Conservation (phyloP, 2,797 vertebrate species). For the Eulemur albifrons region DNA sequence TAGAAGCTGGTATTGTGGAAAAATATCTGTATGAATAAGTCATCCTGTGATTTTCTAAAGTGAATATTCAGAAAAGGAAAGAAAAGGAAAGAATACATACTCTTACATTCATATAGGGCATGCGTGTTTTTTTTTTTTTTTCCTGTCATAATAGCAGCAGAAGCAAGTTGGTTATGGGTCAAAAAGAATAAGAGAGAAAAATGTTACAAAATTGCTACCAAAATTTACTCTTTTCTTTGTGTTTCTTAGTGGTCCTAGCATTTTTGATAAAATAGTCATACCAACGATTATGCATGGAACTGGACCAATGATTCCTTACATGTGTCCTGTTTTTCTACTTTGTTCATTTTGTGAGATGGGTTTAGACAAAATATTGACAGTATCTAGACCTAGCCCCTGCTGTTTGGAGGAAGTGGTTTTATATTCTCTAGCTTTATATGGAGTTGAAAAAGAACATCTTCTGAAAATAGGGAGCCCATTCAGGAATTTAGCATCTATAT, state of each 20-base stretch:
- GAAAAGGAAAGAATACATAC: background rate
- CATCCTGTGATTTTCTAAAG: constrained; percentile 29
- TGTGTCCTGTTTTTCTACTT: background rate
- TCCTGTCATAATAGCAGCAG: background rate
- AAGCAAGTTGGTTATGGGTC: background rate
- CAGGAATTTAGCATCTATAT: background rate
- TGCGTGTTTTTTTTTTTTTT: background rate
- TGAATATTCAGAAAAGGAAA: background rate
- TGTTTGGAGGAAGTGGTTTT: constrained; percentile 13
- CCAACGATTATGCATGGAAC: background rate
- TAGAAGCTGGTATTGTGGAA: background rate
- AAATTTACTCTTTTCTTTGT: background rate
- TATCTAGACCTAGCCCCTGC: background rate
- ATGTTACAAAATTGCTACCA: constrained; percentile 6
- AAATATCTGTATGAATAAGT: background rate
- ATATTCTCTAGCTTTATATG: constrained; percentile 31
- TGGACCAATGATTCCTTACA: background rate
- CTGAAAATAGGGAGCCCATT: background rate
- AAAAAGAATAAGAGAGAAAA: constrained; percentile 36
- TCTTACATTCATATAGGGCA: background rate
- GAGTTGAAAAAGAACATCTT: background rate
- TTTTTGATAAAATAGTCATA: background rate
- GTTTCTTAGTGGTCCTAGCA: background rate
- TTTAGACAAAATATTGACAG: constrained; percentile 12
- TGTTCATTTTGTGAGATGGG: background rate